Evolutionary conservation across 2,888 invertebrate species (phyloP), one percentile per base, ranked within the genome.

Genomic region (Metopia argyrocephala): DNA sequence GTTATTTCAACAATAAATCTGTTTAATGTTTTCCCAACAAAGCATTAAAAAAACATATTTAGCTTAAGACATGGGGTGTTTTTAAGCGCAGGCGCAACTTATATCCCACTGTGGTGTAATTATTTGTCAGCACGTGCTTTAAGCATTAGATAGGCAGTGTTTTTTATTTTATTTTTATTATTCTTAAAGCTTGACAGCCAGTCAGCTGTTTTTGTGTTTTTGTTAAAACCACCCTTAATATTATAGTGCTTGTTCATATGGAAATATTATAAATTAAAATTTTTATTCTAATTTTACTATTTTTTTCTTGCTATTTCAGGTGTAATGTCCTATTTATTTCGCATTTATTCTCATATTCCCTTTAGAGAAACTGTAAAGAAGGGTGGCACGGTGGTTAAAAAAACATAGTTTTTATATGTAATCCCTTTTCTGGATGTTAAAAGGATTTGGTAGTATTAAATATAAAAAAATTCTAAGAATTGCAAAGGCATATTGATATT

Each of bases 1-100:
- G 56, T 50, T 57, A 1, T 15, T 12, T 50, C 74, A 79, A 75
- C 48, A 74, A 68, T 50, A 31, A 59, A 70, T 70, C 65, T 71
- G 75, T 65, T 9, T 61, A 65, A 45, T 27, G 6, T 27, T 31
- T 31, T 12, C 7, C 7, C 9, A 31, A 7, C 7, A 38, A 2
- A 31, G 9, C 46, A 18, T 46, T n/a, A 15, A 38, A n/a, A 2
- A 38, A 15, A 20, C 2, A 54, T 56, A 5, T 56, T 27, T 59
- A 65, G 75, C 21, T 54, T 62, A 65, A 3, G 12, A 45, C 21
- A 28, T 69, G 62, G 66, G 61, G 66, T 56, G 66, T 50, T 38
- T 50, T 38, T 21, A 62, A 68, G 70, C 79, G 71, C 66, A 50
- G 66, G 66, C 71, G 79, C 57, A 79, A 62, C 71, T 20, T 54